Evolutionary conservation across 2,797 vertebrate genomes (phyloP).

Genomic region (Falco rusticolus): DNA sequence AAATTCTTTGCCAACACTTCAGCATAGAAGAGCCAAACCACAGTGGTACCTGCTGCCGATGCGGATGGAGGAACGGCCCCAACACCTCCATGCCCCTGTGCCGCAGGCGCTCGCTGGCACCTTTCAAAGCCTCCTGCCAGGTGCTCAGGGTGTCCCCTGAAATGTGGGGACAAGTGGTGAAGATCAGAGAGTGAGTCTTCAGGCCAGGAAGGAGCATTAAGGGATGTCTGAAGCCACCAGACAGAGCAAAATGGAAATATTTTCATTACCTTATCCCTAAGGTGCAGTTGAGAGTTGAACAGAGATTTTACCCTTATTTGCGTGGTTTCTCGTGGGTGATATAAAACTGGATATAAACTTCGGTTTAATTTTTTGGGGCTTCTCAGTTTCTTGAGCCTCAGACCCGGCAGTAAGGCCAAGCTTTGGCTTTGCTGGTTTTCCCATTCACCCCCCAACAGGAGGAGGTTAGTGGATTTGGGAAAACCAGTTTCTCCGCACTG

Average conservation of each 20-base stretch:
- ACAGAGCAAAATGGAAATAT: neutral
- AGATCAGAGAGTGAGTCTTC: neutral
- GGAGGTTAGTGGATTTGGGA: neutral
- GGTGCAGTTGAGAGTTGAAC: neutral
- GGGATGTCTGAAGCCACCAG: neutral
- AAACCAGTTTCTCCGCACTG: accelerated
- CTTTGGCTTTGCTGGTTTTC: neutral
- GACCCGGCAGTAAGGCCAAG: neutral
- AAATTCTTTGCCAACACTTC: neutral
- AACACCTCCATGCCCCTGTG: accelerated
- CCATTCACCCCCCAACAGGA: neutral
- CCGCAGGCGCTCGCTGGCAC: neutral
- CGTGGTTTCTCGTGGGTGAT: neutral
- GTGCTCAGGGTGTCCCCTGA: accelerated
- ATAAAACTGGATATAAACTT: neutral
- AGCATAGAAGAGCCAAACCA: neutral
- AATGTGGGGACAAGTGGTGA: neutral
- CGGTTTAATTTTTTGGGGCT: too few species aligned
- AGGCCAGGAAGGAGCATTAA: neutral
- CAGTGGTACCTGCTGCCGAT: neutral
- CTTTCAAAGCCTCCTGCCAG: neutral
- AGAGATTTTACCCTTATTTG: neutral
- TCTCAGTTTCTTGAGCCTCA: neutral
- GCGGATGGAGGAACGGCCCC: neutral
- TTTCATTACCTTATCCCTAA: neutral